Evolutionary conservation across 2,797 vertebrate species (phyloP), one percentile per base, ranked within the genome.

Genomic region (Microctenopoma steveboyesi): DNA sequence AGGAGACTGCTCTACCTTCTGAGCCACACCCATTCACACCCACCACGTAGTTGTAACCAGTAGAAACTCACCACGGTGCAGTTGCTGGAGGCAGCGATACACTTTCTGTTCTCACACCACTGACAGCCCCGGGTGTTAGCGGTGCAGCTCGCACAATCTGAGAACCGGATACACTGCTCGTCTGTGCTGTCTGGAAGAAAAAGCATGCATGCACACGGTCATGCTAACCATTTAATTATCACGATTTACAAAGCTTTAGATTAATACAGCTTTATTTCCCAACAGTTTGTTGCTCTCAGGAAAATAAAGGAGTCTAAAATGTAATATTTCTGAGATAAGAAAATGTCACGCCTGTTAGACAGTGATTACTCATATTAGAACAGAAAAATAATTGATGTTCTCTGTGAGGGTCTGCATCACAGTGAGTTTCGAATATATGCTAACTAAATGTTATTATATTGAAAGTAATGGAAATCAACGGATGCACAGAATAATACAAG

Each of bases 61-160:
- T 0, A 5, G 6, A 39, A 75, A 93, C 97, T 95, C 86, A 98
- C 97, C 95, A 95, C 84, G n/a, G 95, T 96, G 75, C 97, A 98
- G 93, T 98, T 98, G 11, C 96, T 98, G 56, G 83, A 89, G 10
- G 93, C 89, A 1, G 97, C 96, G 83, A 98, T 95, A 73, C 97
- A 98, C 70, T 96, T 97, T 92, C 96, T 97, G 88, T 97, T 96
- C 3, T 98, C 96, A 2, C 97, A 98, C 97, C 97, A 98, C 68
- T 98, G 96, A 84, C 97, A 98, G 13, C 95, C 95, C 1, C 95
- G 95, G 0, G 95, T 97, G 76, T 97, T 98, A 87, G 96, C 94
- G 0, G 96, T 96, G 63, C 97, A 98, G 91, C 96, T 98, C 30
- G 96, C 95, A 25, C 97, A 98, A 77, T 98, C 97, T 0, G 95